Base-by-base conservation (phyloP, 2,888 invertebrate genomes). In the Euclidia mi region DNA sequence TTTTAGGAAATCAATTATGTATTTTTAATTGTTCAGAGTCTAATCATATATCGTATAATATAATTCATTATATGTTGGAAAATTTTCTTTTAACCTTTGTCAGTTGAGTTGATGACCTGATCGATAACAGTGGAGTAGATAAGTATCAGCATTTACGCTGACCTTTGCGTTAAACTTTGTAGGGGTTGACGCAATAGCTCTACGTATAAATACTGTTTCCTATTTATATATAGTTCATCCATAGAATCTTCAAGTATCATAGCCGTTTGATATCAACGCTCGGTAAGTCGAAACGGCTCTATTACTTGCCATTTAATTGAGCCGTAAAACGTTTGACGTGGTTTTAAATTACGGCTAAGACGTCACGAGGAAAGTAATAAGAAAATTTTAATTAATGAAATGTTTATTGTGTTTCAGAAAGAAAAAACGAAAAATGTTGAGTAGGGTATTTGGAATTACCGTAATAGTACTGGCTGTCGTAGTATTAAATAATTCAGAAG, bases 51-150 rank as follows among this genome's bases (percentile, higher is more conserved):
- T 25, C 4, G 20, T n/a, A n/a, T n/a, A n/a, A 7, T 25, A 25
- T 25, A 25, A 25, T 7, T 25, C 7, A 25, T 25, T 3, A 25
- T 4, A 40, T 14, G 10, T 40, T 43, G 69, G 61, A 61, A 64
- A 69, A 61, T 66, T 60, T 34, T 47, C 53, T 43, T n/a, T 32
- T 18, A 62, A 53, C 64, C 72, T 47, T 35, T 69, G 71, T 74
- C n/a, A n/a, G n/a, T n/a, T n/a, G n/a, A n/a, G n/a, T n/a, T n/a
- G n/a, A n/a, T n/a, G n/a, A n/a, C n/a, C n/a, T n/a, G n/a, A n/a
- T n/a, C n/a, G n/a, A n/a, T n/a, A n/a, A n/a, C n/a, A n/a, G 41
- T 15, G 29, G 28, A 38, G 10, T 49, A 58, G 42, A 61, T 62
- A 53, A 44, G 37, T 58, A 65, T 65, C 45, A 15, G 0, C 50